A percentile compares a stretch with the other conserved stretches of the same genome.
Conservation (phyloP, 2,797 vertebrate genomes). For the Halcyon smyrnensis region DNA sequence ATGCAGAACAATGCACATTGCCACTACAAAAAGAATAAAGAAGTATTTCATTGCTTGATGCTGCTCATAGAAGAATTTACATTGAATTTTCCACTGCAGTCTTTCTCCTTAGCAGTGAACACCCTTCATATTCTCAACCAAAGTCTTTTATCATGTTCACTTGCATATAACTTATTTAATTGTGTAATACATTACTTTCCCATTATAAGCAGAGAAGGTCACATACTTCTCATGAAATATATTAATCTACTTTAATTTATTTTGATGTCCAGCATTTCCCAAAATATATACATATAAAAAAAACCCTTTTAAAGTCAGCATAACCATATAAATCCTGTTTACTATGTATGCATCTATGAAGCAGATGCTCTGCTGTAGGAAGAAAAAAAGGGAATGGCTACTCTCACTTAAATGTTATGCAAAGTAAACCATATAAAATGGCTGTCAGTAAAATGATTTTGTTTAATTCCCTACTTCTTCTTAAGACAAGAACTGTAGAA, state of each 20-base stretch:
- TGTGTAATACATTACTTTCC: conserved; percentile 6
- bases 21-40: background rate
- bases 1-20: background rate
- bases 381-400: background rate
- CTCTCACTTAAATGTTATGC: background rate
- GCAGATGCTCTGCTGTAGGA: background rate
- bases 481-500: background rate
- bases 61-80: background rate
- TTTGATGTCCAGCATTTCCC: background rate
- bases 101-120: background rate
- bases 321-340: background rate
- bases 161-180: conserved; percentile 11
- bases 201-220: conserved; percentile 37
- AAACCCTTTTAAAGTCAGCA: background rate
- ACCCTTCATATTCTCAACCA: background rate
- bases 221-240: background rate
- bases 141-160: background rate
- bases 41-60: background rate
- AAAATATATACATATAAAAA: background rate
- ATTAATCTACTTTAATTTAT: conserved; percentile 22
- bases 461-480: background rate
- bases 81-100: background rate
- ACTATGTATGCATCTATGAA: background rate
- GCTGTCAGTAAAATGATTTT: background rate
- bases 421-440: background rate